Percentiles rank a stretch among this genome's conserved stretches.
phyloP scores from a whole-genome alignment of 1,140 invertebrate species.

The Leptinotarsa lineolata region DNA sequence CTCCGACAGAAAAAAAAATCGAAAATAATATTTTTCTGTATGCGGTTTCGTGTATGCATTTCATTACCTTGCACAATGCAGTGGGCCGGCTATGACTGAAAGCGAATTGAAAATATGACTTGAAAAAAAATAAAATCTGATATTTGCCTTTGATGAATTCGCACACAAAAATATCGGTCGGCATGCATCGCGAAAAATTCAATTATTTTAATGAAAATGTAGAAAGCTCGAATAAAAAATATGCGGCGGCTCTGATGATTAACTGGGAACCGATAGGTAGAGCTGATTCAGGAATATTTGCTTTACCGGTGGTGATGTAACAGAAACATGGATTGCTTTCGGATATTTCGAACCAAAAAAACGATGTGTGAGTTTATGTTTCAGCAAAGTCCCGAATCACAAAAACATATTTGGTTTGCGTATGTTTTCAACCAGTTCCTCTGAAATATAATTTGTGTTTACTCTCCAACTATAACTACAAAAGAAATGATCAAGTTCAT shows the following conservation, averaged over 20 bases:
- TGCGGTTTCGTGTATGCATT: not conserved
- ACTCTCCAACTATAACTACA: no score
- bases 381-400: no score
- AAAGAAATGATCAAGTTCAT: no score
- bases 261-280: not conserved
- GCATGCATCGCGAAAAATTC: not conserved
- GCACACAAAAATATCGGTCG: not conserved
- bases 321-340: not conserved
- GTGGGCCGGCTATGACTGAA: not conserved
- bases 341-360: not conserved
- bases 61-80: conserved; percentile 1
- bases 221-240: not conserved
- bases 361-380: no score
- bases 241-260: not conserved
- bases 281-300: not conserved
- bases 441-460: no score
- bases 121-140: conserved; percentile 3
- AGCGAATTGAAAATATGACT: not conserved
- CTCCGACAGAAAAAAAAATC: not conserved
- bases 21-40: conserved; percentile 7
- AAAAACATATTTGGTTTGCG: no score
- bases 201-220: conserved; percentile 6
- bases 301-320: not conserved
- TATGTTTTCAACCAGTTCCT: no score
- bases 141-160: conserved; percentile 6